phyloP scores from a whole-genome alignment of 2,797 vertebrate species.

The Pantherophis vulpinus region DNA sequence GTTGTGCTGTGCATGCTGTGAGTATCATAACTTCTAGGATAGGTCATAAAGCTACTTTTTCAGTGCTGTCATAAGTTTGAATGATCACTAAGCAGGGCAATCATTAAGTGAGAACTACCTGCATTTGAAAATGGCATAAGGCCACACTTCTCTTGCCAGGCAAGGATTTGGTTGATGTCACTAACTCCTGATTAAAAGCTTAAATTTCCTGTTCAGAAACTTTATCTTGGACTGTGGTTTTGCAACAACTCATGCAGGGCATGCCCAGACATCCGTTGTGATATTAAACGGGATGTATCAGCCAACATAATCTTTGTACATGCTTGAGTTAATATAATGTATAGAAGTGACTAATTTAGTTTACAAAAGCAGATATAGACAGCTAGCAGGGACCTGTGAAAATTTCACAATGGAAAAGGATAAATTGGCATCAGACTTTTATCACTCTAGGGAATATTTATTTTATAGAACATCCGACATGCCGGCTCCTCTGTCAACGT shows the following conservation, averaged over 20 bases:
- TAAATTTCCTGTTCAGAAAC: constrained; percentile 49
- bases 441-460: background rate
- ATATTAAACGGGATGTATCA: constrained; percentile 12
- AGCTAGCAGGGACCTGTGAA: background rate
- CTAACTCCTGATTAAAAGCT: constrained; percentile 33
- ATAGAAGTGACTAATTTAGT: constrained; percentile 27
- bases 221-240: constrained; percentile 45
- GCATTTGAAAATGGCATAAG: constrained; percentile 6
- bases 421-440: background rate
- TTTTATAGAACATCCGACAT: background rate
- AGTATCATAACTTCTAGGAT: background rate
- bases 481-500: background rate
- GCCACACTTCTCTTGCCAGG: constrained; percentile 38
- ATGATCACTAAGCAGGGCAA: background rate
- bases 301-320: constrained; percentile 37
- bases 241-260: constrained; percentile 41
- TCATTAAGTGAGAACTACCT: background rate
- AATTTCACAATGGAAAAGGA: background rate
- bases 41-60: background rate
- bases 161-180: constrained; percentile 48
- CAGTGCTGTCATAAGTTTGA: background rate
- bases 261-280: constrained; percentile 11
- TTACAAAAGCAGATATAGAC: constrained; percentile 16
- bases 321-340: constrained; percentile 33
- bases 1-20: background rate